Percentiles rank a stretch among this genome's conserved stretches.
These are phyloP conservation scores for Carabus problematicus DNA, from an alignment of 2,888 invertebrate species.

Conservation along the genomic window DNA sequence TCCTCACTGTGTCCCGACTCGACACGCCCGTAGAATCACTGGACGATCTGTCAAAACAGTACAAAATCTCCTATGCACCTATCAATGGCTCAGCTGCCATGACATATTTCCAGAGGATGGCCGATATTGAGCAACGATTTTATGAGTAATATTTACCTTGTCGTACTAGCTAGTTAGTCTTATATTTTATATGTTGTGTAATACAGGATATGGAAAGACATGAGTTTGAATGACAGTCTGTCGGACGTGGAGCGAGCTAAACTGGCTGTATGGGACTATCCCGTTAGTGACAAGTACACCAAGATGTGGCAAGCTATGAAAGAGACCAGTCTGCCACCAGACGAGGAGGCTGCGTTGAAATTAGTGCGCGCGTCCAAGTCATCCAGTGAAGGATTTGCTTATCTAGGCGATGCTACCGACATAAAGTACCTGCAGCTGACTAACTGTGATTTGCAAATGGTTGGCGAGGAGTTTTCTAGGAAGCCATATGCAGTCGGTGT, in stretches of 20 bases:
- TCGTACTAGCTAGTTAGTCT: background rate
- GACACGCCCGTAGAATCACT: slow-evolving; percentile 92
- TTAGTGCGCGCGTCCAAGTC: slow-evolving; percentile 73
- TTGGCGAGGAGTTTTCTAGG: slow-evolving; percentile 96
- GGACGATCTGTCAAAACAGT: slow-evolving; percentile 94
- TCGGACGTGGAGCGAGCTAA: slow-evolving; percentile 90
- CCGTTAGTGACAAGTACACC: slow-evolving; percentile 97
- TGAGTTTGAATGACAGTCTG: slow-evolving; percentile 94
- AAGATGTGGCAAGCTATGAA: slow-evolving; percentile 98
- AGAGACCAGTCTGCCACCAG: slow-evolving; percentile 80
- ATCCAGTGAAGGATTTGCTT: slow-evolving; percentile 85
- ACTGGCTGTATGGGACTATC: slow-evolving; percentile 98
- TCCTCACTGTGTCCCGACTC: slow-evolving; percentile 90
- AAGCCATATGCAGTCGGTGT: slow-evolving; percentile 98
- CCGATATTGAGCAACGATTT: slow-evolving; percentile 91
- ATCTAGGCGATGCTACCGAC: slow-evolving; percentile 87
- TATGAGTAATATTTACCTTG: slow-evolving; percentile 73
- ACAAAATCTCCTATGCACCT: slow-evolving; percentile 95
- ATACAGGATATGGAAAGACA: slow-evolving; percentile 94
- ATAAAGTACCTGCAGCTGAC: slow-evolving; percentile 78
- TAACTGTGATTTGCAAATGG: slow-evolving; percentile 87
- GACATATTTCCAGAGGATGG: slow-evolving; percentile 96
- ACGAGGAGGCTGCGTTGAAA: slow-evolving; percentile 79
- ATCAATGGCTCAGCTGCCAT: slow-evolving; percentile 86
- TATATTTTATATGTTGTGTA: slow-evolving; percentile 21